Evolutionary conservation across 2,888 invertebrate species (phyloP), one percentile per base, ranked within the genome.

Genomic region (Spilarctia lutea): DNA sequence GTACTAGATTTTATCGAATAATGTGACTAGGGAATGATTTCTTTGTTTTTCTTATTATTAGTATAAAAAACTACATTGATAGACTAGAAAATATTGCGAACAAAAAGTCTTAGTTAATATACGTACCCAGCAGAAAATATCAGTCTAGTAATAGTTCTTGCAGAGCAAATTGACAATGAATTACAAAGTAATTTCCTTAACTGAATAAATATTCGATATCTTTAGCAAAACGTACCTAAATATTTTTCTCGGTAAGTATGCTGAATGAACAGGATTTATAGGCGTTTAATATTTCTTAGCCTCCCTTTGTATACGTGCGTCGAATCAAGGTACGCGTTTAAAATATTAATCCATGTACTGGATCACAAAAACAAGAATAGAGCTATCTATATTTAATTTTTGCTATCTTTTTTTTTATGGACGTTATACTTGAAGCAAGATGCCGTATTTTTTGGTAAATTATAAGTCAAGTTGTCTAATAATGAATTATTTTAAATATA

Each of bases 281-380:
- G 76, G 70, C 71, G 65, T 68, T 83, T 82, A 78, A 83, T 86
- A 84, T 86, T 85, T 82, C 78, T 73, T 52, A 52, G 73, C 52
- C 72, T 81, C 72, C 76, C 78, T 81, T 74, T 75, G 77, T 78
- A 76, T 81, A 79, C 83, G 81, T 80, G 74, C 76, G 75, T 77
- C 72, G 81, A 88, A 87, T 87, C 86, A 87, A 89, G 86, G 84
- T 84, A 81, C 82, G 84, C 81, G 72, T 70, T 81, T 91, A 83
- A 90, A 91, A 90, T 91, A 91, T 91, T 90, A 89, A 91, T 85
- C 81, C 81, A 73, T 30, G 68, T 70, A 81, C 70, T 16, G 73
- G 83, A 87, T 80, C 74, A 71, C 75, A 73, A 82, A 88, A 87
- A 85, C 79, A 82, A 81, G 30, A 79, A 73, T 73, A 74, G 72